Conservation (phyloP, 2,113 vertebrate species). For the Cettia cetti region DNA sequence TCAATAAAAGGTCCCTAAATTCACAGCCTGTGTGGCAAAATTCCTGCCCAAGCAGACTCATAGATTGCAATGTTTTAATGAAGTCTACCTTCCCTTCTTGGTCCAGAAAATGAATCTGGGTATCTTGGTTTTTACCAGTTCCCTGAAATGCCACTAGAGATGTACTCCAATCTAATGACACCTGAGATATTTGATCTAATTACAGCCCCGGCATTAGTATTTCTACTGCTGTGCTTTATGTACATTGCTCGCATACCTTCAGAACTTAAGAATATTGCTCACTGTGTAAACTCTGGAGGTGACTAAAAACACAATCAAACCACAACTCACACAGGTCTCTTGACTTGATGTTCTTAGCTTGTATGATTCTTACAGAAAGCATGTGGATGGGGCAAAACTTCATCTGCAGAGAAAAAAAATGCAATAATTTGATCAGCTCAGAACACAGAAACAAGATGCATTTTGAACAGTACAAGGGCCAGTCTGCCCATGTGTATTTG, state of each 20-base stretch:
- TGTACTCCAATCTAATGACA: not conserved
- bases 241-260: not conserved
- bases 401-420: slow-evolving; percentile 58
- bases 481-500: not conserved
- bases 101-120: not conserved
- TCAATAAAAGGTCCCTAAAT: not conserved
- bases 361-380: slow-evolving; percentile 72
- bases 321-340: slow-evolving; percentile 70
- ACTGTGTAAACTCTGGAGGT: not conserved
- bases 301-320: slow-evolving; percentile 16
- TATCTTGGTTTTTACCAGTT: not conserved
- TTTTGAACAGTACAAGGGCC: not conserved
- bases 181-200: not conserved
- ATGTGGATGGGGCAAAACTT: slow-evolving; percentile 59
- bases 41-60: not conserved
- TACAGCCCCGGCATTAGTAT: not conserved
- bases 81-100: not conserved
- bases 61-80: not conserved
- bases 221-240: not conserved
- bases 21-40: not conserved
- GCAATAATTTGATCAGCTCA: not conserved
- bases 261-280: not conserved
- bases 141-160: not conserved
- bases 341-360: slow-evolving; percentile 66
- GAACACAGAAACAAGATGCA: not conserved